These are phyloP conservation scores for Drosophila hamatofila DNA, from an alignment of 2,888 invertebrate species.

Conservation along the genomic window DNA sequence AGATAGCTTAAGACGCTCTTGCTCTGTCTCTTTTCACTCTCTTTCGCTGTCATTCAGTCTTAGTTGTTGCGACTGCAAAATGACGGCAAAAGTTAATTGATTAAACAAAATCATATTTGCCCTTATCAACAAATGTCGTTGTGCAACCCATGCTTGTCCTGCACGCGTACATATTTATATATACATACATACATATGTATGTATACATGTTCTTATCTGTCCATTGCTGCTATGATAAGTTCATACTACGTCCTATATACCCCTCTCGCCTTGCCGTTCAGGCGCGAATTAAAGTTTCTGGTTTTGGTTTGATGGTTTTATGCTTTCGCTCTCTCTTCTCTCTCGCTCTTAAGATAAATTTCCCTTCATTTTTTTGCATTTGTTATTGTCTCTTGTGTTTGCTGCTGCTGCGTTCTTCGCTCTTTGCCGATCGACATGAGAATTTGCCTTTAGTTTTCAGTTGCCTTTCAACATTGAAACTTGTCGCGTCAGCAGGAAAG, in stretches of 20 bases:
- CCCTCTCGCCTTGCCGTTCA: conserved; percentile 19
- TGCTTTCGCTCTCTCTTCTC: conserved; percentile 9
- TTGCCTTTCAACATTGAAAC: conserved; percentile 66
- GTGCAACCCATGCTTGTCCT: conserved; percentile 40
- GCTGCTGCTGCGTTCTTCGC: conserved; percentile 24
- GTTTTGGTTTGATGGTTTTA: conserved; percentile 19
- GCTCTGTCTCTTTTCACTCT: neutral
- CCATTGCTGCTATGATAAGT: conserved; percentile 37
- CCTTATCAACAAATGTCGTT: conserved; percentile 48
- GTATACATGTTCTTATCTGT: conserved; percentile 46
- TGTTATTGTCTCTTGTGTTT: conserved; percentile 32
- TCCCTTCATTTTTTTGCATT: conserved; percentile 39
- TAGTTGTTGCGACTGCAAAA: neutral
- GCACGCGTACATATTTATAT: conserved; percentile 9
- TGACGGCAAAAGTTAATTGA: conserved; percentile 37
- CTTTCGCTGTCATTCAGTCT: neutral
- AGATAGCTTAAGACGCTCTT: neutral
- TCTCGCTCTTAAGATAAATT: conserved; percentile 36
- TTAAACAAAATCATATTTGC: conserved; percentile 52
- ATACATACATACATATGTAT: neutral
- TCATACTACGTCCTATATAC: conserved; percentile 10
- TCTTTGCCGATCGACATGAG: conserved; percentile 50
- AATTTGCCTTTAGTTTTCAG: conserved; percentile 53
- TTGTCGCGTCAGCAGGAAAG: conserved; percentile 64
- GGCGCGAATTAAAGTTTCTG: conserved; percentile 39